Conservation (phyloP, 2,113 vertebrate species). For the Cinclus mexicanus region DNA sequence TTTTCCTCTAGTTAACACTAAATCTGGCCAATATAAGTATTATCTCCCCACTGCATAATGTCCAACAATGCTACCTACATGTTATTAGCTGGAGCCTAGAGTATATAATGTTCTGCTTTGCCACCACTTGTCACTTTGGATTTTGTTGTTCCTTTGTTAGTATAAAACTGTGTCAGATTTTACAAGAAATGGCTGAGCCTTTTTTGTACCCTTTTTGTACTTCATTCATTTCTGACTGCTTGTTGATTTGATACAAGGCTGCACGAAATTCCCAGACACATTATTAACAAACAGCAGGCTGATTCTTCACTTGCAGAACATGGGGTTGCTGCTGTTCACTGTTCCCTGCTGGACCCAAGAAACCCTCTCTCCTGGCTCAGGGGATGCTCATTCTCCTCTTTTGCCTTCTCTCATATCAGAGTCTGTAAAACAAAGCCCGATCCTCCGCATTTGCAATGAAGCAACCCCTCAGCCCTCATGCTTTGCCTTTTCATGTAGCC, state of each 20-base stretch:
- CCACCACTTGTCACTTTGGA: background rate
- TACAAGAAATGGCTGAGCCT: background rate
- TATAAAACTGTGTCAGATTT: background rate
- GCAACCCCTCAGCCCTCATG: background rate
- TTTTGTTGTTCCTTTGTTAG: background rate
- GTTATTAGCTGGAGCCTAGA: background rate
- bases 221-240: background rate
- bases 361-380: background rate
- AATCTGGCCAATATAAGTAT: background rate
- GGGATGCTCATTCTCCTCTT: background rate
- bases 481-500: background rate
- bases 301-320: background rate
- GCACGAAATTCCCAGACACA: background rate
- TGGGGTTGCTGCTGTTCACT: background rate
- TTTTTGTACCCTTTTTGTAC: background rate
- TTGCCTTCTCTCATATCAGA: fast-evolving
- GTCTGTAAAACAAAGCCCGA: background rate
- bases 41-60: background rate
- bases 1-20: background rate
- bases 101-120: background rate
- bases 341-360: background rate
- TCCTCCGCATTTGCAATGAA: background rate
- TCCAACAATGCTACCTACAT: background rate
- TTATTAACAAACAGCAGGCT: background rate
- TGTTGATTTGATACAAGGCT: background rate